Evolutionary conservation across 2,113 vertebrate species (phyloP), one percentile per base, ranked within the genome.

Genomic region (Casuarius casuarius): DNA sequence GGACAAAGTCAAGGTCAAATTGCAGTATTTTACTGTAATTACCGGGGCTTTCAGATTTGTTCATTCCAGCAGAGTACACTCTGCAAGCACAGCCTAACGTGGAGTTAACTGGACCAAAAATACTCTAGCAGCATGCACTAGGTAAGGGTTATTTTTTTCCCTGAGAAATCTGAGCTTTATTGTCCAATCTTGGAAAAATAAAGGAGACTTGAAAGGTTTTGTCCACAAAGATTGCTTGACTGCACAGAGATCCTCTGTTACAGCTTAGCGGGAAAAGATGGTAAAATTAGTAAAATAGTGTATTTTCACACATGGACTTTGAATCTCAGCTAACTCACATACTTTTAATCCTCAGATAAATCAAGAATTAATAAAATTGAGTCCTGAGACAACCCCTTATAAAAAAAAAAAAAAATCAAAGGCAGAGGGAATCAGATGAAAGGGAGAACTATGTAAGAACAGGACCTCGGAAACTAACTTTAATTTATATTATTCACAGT

Each of bases 101-200:
- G 7, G 17, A 8, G 6, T 10, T 67, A 12, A 42, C 35, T 0
- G 35, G 13, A 38, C 13, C 4, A 35, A 63, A 70, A 12, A 0
- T 2, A 12, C 31, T 17, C 18, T 21, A 66, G 29, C 17, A 84
- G 10, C 21, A 38, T 14, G 13, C 9, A 38, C n/a, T 5, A 52
- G 12, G 4, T 10, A 31, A 86, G 61, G 1, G 21, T 17, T 58
- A 58, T 17, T 31, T 48, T 48, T 59, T 42, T 7, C 23, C 67
- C 65, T 20, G 44, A 81, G 22, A 61, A 91, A 62, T 5, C 12
- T 6, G 5, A 70, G 4, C 7, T 94, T 8, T 12, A 6, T 6
- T 58, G 2, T 13, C 3, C 18, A 49, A 75, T 18, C 31, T n/a
- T 35, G 13, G 19, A 70, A 86, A 85, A 72, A 88, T 12, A 83